Conservation (phyloP, 2,888 invertebrate species). For the Brachyopa scutellaris region DNA sequence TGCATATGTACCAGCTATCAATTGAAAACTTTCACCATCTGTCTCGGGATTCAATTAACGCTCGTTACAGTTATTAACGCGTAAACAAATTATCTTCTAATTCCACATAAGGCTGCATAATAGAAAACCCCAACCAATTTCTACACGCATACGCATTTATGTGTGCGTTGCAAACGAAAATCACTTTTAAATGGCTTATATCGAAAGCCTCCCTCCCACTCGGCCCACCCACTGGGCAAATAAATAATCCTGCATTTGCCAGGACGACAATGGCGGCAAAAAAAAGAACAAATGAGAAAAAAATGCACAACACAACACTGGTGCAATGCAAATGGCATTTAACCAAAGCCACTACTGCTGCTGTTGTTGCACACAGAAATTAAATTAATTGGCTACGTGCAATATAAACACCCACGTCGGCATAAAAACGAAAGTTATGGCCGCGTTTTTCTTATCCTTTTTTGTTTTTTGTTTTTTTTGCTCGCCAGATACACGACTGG, state of each 20-base stretch:
- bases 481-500: slow-evolving; percentile 13
- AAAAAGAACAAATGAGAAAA: slow-evolving; percentile 8
- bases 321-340: slow-evolving; percentile 72
- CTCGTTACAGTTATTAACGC: slow-evolving; percentile 42
- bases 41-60: slow-evolving; percentile 38
- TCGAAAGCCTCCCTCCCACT: slow-evolving; percentile 5
- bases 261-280: slow-evolving; percentile 32
- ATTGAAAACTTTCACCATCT: slow-evolving; percentile 2
- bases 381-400: slow-evolving; percentile 73
- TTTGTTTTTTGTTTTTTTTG: not conserved
- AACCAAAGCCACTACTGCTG: slow-evolving; percentile 67
- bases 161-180: slow-evolving; percentile 9
- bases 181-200: slow-evolving; percentile 42
- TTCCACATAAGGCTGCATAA: slow-evolving; percentile 42
- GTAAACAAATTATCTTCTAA: slow-evolving; percentile 61
- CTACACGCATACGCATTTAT: not conserved
- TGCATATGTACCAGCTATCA: too few species aligned
- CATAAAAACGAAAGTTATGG: slow-evolving; percentile 72
- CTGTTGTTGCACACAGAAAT: slow-evolving; percentile 67
- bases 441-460: slow-evolving; percentile 35
- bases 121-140: slow-evolving; percentile 17
- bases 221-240: slow-evolving; percentile 31
- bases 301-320: slow-evolving; percentile 34
- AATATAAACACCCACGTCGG: slow-evolving; percentile 72
- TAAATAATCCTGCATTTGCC: slow-evolving; percentile 63